Evolutionary conservation across 1,140 invertebrate species (phyloP).

Genomic region (Pseudomyrmex concolor): DNA sequence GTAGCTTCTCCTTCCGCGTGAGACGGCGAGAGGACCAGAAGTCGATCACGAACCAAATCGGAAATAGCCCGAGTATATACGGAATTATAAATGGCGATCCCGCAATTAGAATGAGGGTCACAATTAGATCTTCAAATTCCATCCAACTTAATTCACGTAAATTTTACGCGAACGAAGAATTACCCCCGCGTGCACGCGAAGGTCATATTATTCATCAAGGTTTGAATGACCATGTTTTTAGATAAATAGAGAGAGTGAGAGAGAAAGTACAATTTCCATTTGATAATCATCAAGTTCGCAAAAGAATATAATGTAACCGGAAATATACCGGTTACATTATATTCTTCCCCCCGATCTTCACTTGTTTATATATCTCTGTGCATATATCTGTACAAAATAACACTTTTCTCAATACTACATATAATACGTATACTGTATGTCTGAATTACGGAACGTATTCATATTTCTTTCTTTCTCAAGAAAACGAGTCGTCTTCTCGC

Average conservation of each 20-base stretch:
- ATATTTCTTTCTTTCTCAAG: neutral
- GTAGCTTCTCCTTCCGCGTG: conserved; percentile 40
- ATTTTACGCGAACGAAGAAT: conserved; percentile 22
- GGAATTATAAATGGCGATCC: conserved; percentile 40
- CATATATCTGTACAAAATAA: neutral
- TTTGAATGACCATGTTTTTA: too few relatives aligned
- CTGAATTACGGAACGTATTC: neutral
- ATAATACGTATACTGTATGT: neutral
- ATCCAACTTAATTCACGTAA: conserved; percentile 23
- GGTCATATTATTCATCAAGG: neutral
- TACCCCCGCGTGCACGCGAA: neutral
- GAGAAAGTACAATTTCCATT: neutral
- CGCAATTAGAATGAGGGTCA: conserved; percentile 28
- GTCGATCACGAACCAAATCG: conserved; percentile 33
- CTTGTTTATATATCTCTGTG: neutral
- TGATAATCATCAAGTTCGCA: neutral
- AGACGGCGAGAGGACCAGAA: conserved; percentile 10
- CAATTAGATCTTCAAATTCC: conserved; percentile 53
- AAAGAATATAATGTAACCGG: neutral
- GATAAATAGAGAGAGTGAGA: neutral
- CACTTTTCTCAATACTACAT: neutral
- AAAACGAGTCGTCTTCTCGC: neutral
- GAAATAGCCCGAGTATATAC: conserved; percentile 45
- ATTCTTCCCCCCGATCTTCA: neutral
- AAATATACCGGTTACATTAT: neutral